Evolutionary conservation across 2,113 vertebrate species (phyloP).

Genomic region (Oncorhynchus nerka): DNA sequence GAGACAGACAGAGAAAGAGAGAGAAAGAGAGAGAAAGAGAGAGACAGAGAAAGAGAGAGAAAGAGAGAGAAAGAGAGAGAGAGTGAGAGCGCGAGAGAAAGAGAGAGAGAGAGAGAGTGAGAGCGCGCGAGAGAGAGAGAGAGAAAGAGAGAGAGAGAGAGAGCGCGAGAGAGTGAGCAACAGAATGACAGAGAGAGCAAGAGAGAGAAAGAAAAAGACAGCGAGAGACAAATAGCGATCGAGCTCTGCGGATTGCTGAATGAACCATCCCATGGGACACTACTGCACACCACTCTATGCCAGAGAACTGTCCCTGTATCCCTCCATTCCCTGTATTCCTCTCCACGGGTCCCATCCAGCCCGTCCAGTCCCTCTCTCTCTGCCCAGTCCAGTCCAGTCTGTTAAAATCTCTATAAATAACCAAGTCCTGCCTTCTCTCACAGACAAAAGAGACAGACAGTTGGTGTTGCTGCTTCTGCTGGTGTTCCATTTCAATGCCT

Average conservation of each 20-base stretch:
- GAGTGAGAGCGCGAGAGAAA: background rate
- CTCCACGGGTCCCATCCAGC: background rate
- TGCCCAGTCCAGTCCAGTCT: slow-evolving; percentile 7
- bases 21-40: slow-evolving; percentile 19
- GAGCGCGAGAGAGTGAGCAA: too few species aligned
- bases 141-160: too few species aligned
- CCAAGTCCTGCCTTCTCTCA: background rate
- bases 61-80: slow-evolving; percentile 2
- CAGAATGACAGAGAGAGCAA: slow-evolving; percentile 3
- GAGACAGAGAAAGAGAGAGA: background rate
- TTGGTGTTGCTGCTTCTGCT: background rate
- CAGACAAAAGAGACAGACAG: slow-evolving; percentile 4
- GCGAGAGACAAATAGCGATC: slow-evolving; percentile 11
- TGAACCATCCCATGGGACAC: too few species aligned
- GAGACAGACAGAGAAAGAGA: background rate
- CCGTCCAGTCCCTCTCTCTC: background rate
- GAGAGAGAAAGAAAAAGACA: slow-evolving; percentile 24
- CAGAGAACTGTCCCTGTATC: background rate
- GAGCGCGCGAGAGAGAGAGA: background rate
- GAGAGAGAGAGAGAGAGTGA: background rate
- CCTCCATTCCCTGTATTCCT: slow-evolving; percentile 5
- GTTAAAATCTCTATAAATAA: background rate
- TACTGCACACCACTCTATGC: too few species aligned
- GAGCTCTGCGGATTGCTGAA: too few species aligned
- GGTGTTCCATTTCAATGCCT: background rate